phyloP scores from a whole-genome alignment of 64 coral and sea anemone species.

The Trachythela sp. region DNA sequence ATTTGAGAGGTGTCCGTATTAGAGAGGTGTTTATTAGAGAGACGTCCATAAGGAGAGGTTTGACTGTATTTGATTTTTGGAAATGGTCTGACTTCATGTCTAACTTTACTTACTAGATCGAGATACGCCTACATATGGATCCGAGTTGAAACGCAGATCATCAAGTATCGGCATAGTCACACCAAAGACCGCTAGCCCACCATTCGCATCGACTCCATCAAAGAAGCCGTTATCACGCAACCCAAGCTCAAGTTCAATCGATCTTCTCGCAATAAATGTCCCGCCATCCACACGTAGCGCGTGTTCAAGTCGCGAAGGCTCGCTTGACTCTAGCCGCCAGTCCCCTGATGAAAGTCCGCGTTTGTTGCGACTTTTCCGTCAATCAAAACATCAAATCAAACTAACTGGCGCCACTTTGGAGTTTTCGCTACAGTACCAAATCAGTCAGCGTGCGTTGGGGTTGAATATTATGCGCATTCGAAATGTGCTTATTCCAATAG shows the following conservation, averaged over 20 bases:
- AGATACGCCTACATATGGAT: too few species aligned
- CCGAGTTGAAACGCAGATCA: neutral
- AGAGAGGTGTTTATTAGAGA: too few species aligned
- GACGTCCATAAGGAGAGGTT: too few species aligned
- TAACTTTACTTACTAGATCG: too few species aligned
- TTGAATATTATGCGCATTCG: neutral
- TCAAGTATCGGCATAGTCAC: neutral
- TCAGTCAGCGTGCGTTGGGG: neutral
- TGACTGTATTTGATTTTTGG: too few species aligned
- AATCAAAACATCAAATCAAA: conserved; percentile 16
- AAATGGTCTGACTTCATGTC: too few species aligned
- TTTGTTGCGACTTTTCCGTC: neutral
- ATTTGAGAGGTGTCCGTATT: too few species aligned
- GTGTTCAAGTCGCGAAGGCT: neutral
- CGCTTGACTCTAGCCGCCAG: neutral
- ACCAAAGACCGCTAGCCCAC: neutral
- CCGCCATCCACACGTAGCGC: neutral
- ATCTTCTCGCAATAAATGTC: neutral
- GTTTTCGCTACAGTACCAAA: neutral
- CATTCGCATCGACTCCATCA: neutral
- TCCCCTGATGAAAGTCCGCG: conserved; percentile 4
- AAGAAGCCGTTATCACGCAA: neutral
- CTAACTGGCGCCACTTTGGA: conserved; percentile 9
- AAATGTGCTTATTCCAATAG: neutral
- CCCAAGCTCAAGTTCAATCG: neutral